These are phyloP conservation scores for Anseranas semipalmata DNA, from an alignment of 2,113 vertebrate species.

Conservation along the genomic window DNA sequence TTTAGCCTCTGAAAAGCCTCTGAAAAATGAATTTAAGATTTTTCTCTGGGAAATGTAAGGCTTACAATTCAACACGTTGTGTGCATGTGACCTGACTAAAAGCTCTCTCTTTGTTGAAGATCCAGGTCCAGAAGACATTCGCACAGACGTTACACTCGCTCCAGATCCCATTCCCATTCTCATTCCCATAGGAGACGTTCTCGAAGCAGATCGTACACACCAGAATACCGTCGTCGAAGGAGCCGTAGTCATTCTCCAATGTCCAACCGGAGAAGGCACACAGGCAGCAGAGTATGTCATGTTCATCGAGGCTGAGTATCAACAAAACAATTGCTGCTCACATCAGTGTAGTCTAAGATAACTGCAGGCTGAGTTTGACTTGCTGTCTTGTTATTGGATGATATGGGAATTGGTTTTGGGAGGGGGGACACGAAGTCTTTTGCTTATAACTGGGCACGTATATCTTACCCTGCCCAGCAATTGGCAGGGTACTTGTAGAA, in stretches of 20 bases:
- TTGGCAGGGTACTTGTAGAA: neutral
- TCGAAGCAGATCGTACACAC: constrained; percentile 87
- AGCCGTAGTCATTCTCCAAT: constrained; percentile 91
- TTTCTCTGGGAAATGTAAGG: neutral
- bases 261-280: constrained; percentile 87
- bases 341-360: neutral
- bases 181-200: constrained; percentile 87
- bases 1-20: neutral
- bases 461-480: neutral
- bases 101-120: constrained; percentile 75
- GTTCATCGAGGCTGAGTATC: constrained; percentile 24
- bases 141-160: constrained; percentile 86
- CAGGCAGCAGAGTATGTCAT: constrained; percentile 88
- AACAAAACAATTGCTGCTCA: neutral
- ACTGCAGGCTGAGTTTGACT: neutral
- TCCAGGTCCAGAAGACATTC: constrained; percentile 88
- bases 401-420: fast-evolving
- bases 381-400: neutral
- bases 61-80: neutral
- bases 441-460: neutral
- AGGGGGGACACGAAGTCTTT: fast-evolving
- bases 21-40: neutral
- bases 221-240: constrained; percentile 86
- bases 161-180: constrained; percentile 86
- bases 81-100: neutral